Evolutionary conservation across 2,888 invertebrate species (phyloP).

Genomic region (Dyspetes luteomarginatus): DNA sequence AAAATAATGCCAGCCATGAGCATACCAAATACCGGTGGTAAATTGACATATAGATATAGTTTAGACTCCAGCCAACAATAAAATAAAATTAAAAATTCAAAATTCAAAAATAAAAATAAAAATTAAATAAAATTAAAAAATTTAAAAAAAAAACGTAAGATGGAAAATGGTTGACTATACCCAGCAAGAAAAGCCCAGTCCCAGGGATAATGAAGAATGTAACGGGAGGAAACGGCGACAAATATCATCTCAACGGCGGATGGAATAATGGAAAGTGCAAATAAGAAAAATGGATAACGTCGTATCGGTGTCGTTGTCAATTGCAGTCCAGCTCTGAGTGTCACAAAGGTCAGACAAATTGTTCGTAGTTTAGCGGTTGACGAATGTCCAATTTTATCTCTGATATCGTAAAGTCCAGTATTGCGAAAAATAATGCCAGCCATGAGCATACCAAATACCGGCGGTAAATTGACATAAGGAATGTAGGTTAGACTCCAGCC

Average conservation of each 20-base stretch:
- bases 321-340: conserved; percentile 79
- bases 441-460: conserved; percentile 87
- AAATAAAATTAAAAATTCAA: too few relatives aligned
- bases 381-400: conserved; percentile 71
- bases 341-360: conserved; percentile 78
- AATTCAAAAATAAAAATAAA: not conserved
- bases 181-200: conserved; percentile 79
- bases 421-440: conserved; percentile 84
- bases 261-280: conserved; percentile 76
- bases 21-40: conserved; percentile 87
- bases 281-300: conserved; percentile 73
- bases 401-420: conserved; percentile 72
- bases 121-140: too few relatives aligned
- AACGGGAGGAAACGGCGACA: conserved; percentile 70
- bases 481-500: conserved; percentile 77
- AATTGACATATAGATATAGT: conserved; percentile 75
- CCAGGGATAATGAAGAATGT: conserved; percentile 76
- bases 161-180: conserved; percentile 63
- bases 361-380: conserved; percentile 75
- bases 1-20: conserved; percentile 85
- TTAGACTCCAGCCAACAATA: conserved; percentile 76
- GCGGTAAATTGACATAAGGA: conserved; percentile 83
- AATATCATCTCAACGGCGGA: conserved; percentile 76
- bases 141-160: not conserved
- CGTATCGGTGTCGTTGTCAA: conserved; percentile 76